Percentiles rank a stretch among this genome's conserved stretches.
Conservation (phyloP, 2,113 vertebrate genomes). For the Ramphastos sulfuratus region DNA sequence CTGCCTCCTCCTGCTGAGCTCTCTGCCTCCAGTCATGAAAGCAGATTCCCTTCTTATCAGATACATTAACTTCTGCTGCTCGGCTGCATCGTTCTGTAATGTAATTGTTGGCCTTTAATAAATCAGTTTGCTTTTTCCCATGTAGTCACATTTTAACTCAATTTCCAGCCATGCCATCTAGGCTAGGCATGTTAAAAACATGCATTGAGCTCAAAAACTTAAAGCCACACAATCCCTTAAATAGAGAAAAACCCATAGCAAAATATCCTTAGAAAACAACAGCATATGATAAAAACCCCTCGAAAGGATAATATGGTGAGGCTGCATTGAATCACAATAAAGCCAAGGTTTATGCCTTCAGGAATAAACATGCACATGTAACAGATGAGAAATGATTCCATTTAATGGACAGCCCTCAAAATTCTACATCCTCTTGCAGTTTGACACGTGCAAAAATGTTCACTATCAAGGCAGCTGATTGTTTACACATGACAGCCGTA, state of each 20-base stretch:
- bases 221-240: neutral
- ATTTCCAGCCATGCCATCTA: neutral
- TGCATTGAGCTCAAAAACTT: neutral
- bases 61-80: slow-evolving; percentile 10
- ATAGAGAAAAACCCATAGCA: neutral
- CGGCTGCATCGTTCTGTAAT: neutral
- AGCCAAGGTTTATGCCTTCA: neutral
- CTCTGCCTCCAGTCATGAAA: neutral
- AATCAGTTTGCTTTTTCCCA: neutral
- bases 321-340: neutral
- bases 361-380: neutral
- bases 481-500: neutral
- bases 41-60: neutral
- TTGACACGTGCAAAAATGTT: neutral
- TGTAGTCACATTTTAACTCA: neutral
- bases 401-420: neutral
- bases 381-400: neutral
- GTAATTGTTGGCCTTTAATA: slow-evolving; percentile 2
- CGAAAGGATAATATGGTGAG: neutral
- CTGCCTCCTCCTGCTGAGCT: neutral
- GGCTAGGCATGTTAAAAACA: neutral
- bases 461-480: neutral
- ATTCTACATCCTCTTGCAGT: neutral
- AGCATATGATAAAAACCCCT: neutral
- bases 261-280: neutral